Evolutionary conservation across 2,888 invertebrate genomes (phyloP).

Genomic region (Pherbina coryleti): DNA sequence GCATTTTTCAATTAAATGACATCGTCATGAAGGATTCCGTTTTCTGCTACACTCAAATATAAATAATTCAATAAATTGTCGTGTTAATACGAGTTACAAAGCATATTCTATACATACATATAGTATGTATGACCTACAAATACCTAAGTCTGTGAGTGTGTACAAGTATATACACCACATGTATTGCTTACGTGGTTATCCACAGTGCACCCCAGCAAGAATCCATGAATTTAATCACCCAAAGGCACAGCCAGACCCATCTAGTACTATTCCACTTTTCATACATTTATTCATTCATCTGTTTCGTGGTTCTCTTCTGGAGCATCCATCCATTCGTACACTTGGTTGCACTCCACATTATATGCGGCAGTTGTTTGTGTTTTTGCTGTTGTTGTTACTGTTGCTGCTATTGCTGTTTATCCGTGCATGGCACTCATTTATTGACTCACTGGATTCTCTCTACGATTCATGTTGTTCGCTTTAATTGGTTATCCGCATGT

Average conservation of each 20-base stretch:
- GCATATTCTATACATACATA: background rate
- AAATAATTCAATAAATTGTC: constrained; percentile 30
- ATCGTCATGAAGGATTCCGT: background rate
- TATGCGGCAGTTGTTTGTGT: background rate
- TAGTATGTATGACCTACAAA: background rate
- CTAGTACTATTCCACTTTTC: background rate
- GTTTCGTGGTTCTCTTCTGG: background rate
- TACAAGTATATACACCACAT: background rate
- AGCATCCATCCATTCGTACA: background rate
- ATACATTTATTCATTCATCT: background rate
- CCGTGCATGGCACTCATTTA: background rate
- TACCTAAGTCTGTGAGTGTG: too few species aligned
- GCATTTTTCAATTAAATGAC: constrained; percentile 2
- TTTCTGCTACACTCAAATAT: constrained; percentile 1
- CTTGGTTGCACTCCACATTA: constrained; percentile 11
- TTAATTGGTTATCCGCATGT: background rate
- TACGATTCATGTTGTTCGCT: too few species aligned
- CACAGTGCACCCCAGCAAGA: too few species aligned
- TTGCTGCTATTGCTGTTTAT: background rate
- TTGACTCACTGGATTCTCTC: too few species aligned
- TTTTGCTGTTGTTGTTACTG: background rate
- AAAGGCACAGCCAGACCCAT: background rate
- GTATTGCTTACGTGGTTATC: background rate
- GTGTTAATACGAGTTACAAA: background rate
- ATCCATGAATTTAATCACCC: background rate